Percentiles rank a stretch among this genome's conserved stretches.
Evolutionary conservation across 1,140 invertebrate genomes (phyloP).

Genomic region (Euwallacea similis): DNA sequence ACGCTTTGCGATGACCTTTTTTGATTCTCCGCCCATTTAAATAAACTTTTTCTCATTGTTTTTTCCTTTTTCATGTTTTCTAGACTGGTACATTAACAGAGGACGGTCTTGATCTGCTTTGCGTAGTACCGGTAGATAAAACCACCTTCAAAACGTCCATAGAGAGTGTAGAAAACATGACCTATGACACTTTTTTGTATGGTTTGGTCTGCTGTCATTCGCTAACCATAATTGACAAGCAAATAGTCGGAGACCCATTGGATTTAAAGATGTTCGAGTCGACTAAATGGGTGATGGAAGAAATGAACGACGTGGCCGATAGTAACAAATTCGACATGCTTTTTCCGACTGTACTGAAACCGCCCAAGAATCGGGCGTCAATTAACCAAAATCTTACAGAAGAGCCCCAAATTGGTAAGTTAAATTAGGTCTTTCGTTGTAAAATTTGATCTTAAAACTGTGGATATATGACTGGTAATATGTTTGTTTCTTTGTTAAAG

Average conservation of each 20-base stretch:
- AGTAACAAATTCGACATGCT: slow-evolving; percentile 76
- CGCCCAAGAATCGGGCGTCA: slow-evolving; percentile 52
- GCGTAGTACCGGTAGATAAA: slow-evolving; percentile 67
- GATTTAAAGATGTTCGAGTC: slow-evolving; percentile 89
- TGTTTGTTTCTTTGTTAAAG: slow-evolving; percentile 2
- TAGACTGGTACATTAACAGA: slow-evolving; percentile 90
- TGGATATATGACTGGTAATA: too few relatives aligned
- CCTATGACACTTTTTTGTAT: slow-evolving; percentile 63
- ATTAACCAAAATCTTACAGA: slow-evolving; percentile 35
- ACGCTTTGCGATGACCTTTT: slow-evolving; percentile 50
- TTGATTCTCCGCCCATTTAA: slow-evolving; percentile 43
- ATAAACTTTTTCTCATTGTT: not conserved
- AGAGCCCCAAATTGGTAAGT: slow-evolving; percentile 63
- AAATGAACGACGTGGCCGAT: slow-evolving; percentile 66
- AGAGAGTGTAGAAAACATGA: slow-evolving; percentile 59
- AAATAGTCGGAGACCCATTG: slow-evolving; percentile 87
- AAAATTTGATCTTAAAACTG: too few relatives aligned
- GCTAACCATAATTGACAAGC: slow-evolving; percentile 80
- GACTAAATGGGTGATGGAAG: slow-evolving; percentile 75
- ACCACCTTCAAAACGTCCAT: slow-evolving; percentile 61
- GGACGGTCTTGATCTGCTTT: slow-evolving; percentile 86
- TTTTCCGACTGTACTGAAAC: slow-evolving; percentile 76
- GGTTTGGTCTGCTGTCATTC: slow-evolving; percentile 90
- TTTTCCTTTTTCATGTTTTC: slow-evolving; percentile 36
- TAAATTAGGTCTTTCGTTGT: not conserved